Conservation (phyloP, 2,113 vertebrate genomes). For the Syrmaticus mikado region DNA sequence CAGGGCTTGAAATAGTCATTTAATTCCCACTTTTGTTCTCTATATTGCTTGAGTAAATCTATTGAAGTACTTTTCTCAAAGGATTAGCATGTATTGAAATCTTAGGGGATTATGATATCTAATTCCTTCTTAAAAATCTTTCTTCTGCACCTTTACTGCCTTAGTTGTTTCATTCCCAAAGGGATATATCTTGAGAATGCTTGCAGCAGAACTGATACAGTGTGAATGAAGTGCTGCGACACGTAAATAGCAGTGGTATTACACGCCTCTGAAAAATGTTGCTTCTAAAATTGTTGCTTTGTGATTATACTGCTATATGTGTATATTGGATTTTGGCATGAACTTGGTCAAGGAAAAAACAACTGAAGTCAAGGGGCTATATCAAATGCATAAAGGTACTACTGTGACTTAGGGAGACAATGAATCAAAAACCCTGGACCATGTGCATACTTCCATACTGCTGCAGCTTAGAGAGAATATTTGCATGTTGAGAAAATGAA, state of each 20-base stretch:
- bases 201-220: not conserved
- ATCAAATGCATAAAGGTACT: not conserved
- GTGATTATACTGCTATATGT: conserved; percentile 2
- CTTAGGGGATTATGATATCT: not conserved
- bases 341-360: not conserved
- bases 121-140: not conserved
- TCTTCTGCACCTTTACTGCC: not conserved
- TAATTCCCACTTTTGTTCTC: not conserved
- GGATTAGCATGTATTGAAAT: not conserved
- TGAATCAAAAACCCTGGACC: not conserved
- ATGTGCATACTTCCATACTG: not conserved
- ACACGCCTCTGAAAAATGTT: not conserved
- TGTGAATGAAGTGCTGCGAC: not conserved
- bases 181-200: not conserved
- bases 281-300: not conserved
- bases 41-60: rapidly evolving
- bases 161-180: not conserved
- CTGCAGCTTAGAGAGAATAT: not conserved
- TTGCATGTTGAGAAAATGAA: not conserved
- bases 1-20: not conserved
- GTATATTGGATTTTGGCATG: not conserved
- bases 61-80: not conserved
- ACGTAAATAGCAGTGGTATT: not conserved
- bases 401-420: not conserved
- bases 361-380: not conserved